These are phyloP conservation scores for Acanthosepion esculentum DNA, from an alignment of 2,888 invertebrate species.

Conservation along the genomic window DNA sequence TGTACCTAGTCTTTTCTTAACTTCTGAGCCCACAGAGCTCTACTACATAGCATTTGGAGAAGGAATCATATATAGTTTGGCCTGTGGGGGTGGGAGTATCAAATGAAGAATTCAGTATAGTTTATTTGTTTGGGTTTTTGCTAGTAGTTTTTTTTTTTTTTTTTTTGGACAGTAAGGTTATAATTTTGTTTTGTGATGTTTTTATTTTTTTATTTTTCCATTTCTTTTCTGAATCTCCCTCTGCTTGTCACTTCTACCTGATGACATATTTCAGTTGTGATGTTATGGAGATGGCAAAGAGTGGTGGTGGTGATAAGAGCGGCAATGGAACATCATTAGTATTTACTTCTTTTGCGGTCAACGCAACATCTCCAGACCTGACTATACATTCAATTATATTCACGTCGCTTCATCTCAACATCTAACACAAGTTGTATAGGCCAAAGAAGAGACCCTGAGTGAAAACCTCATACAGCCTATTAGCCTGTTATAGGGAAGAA, in stretches of 20 bases:
- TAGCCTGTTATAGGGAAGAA: not conserved
- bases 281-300: not conserved
- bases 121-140: not conserved
- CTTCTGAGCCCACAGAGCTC: not conserved
- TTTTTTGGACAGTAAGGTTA: no score
- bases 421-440: not conserved
- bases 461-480: not conserved
- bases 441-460: not conserved
- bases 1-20: slow-evolving; percentile 22
- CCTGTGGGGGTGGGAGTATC: not conserved
- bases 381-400: slow-evolving; percentile 21
- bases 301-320: not conserved
- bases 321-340: slow-evolving; percentile 11
- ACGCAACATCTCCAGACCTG: not conserved
- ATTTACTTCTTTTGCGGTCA: not conserved
- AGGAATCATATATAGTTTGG: not conserved
- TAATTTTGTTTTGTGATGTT: not conserved
- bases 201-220: not conserved
- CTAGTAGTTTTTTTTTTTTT: not conserved
- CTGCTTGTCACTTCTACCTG: slow-evolving; percentile 2
- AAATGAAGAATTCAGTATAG: not conserved
- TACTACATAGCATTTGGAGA: not conserved
- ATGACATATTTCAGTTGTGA: slow-evolving; percentile 33
- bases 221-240: not conserved
- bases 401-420: slow-evolving; percentile 9